Base-by-base conservation (phyloP, 2,797 vertebrate species). In the Hybognathus amarus region DNA sequence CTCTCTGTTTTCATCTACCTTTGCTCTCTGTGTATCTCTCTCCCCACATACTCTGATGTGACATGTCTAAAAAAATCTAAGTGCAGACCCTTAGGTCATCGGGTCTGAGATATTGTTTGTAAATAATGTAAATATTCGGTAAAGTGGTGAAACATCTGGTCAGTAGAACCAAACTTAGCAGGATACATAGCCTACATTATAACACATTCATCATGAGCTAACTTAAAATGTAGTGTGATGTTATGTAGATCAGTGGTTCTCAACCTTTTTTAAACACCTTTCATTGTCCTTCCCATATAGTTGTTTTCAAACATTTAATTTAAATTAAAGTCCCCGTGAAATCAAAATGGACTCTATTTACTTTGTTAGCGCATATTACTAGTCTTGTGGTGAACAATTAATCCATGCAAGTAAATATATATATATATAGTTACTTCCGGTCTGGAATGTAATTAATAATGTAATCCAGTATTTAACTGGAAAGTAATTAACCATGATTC, bases 81-180 rank as follows among this genome's bases (percentile, higher is more conserved):
- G 76, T 33, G 33, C 52, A 84, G 50, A 67, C 52, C 63, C 42
- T 78, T 6, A 69, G 84, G 59, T 59, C 50, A 27, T n/a, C 45
- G 7, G 61, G 47, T 66, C 33, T 17, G 69, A 77, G 64, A 56
- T 64, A 69, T 82, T 81, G 68, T 77, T 85, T 84, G 42, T 73
- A 52, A 64, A 77, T 70, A 84, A 54, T 47, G 45, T 47, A 88
- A 85, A 85, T 77, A 88, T 82, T 86, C 22, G 78, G 38, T 83
- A 50, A 77, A 69, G 40, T 84, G 69, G 67, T 80, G 69, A 77
- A 90, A 82, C 78, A 86, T 86, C 84, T 89, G 80, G 80, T 13
- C 67, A 59, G n/a, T 22, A 20, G 40, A 47, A 22, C 22, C n/a
- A 64, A 59, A 40, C 20, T 20, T 22, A 52, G 27, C 63, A 66